phyloP scores from a whole-genome alignment of 1,140 invertebrate species.

The Dolichoris vasculosae region DNA sequence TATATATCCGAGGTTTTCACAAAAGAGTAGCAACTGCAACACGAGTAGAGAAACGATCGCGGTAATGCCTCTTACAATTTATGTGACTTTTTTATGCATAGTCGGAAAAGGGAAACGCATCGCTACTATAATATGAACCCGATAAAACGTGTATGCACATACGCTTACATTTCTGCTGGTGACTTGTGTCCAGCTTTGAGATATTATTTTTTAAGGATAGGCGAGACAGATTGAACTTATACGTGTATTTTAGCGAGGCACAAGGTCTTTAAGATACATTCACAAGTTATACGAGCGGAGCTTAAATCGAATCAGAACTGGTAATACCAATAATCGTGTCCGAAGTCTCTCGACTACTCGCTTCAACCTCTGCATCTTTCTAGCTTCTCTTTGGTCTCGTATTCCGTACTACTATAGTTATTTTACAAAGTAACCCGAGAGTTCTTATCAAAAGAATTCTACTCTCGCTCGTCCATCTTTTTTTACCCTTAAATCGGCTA shows the following conservation, averaged over 20 bases:
- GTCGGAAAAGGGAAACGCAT: neutral
- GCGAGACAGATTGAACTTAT: too few species aligned
- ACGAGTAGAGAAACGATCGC: neutral
- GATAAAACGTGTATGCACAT: too few species aligned
- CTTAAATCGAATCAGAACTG: neutral
- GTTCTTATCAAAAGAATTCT: conserved; percentile 32
- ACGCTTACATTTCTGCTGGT: too few species aligned
- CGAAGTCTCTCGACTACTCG: neutral
- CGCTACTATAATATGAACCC: conserved; percentile 5
- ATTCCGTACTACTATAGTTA: neutral
- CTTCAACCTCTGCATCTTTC: neutral
- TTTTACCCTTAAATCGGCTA: neutral
- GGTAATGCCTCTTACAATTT: conserved; percentile 44
- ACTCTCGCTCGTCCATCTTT: neutral
- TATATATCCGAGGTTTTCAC: neutral
- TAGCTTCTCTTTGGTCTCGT: neutral
- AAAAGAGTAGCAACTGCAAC: conserved; percentile 21
- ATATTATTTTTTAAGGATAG: too few species aligned
- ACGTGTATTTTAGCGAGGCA: too few species aligned
- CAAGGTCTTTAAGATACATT: neutral
- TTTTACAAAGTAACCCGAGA: conserved; percentile 14
- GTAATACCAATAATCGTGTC: neutral
- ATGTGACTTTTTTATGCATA: conserved; percentile 32
- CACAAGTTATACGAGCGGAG: neutral
- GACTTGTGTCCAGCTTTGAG: too few species aligned